A percentile compares a stretch with the other conserved stretches of the same genome.
Conservation (phyloP, 2,888 invertebrate species). For the Amaurobius ferox region DNA sequence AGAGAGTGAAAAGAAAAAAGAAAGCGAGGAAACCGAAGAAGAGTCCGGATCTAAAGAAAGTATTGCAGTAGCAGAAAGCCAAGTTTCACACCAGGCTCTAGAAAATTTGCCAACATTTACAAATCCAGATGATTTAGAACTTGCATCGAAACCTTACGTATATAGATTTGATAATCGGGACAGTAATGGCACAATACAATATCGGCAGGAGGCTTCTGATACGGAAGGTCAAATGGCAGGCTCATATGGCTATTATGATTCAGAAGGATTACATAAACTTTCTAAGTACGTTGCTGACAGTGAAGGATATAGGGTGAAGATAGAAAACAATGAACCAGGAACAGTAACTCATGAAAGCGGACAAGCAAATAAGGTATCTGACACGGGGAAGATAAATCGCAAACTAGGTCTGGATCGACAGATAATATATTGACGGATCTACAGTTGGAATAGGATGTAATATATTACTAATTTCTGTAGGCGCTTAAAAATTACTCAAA, state of each 20-base stretch:
- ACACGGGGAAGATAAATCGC: background rate
- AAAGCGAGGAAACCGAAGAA: too few species aligned
- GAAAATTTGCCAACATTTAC: background rate
- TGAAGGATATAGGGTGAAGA: background rate
- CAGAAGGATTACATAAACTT: conserved; percentile 14
- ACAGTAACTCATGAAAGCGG: conserved; percentile 15
- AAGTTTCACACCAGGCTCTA: background rate
- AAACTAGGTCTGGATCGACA: too few species aligned
- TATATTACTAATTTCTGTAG: too few species aligned
- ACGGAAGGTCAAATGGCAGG: conserved; percentile 3
- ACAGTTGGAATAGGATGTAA: too few species aligned
- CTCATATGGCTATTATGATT: conserved; percentile 13
- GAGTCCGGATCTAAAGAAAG: conserved; percentile 32
- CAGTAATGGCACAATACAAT: background rate
- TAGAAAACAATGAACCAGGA: conserved; percentile 33
- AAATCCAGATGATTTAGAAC: background rate
- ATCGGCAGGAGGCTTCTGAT: conserved; percentile 31
- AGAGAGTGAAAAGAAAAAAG: background rate
- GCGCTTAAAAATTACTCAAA: too few species aligned
- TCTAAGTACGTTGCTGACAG: conserved; percentile 19
- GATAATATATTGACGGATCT: too few species aligned
- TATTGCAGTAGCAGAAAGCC: conserved; percentile 39
- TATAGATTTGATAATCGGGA: conserved; percentile 19
- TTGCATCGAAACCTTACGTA: conserved; percentile 2
- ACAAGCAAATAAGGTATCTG: background rate